These are phyloP conservation scores for Tamandua tetradactyla DNA, from an alignment of 2,797 vertebrate species.

Conservation along the genomic window DNA sequence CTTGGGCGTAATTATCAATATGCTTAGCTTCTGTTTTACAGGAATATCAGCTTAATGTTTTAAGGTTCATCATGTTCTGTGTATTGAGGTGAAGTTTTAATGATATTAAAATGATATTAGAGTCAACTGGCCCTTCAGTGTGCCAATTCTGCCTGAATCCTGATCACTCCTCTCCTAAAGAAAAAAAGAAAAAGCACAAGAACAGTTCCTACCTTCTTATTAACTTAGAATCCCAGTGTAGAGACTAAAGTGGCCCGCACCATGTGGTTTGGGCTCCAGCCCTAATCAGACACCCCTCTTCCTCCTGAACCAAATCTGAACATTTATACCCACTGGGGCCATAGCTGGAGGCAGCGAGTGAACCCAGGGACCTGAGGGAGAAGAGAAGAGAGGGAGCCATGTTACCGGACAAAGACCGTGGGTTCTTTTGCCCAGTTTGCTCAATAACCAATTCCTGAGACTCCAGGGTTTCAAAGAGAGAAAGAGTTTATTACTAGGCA, in stretches of 20 bases:
- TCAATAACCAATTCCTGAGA: no score
- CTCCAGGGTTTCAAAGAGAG: no score
- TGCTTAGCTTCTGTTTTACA: no score
- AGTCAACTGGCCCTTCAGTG: neutral
- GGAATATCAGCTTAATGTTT: neutral
- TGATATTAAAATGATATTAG: no score
- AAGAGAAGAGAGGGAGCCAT: neutral
- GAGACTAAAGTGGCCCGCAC: neutral
- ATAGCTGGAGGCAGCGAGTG: neutral
- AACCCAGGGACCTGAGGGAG: neutral
- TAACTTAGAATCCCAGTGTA: neutral
- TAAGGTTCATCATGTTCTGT: neutral
- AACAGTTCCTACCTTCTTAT: neutral
- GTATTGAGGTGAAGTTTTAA: neutral
- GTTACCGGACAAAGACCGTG: no score
- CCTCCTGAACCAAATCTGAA: neutral
- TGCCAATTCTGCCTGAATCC: neutral
- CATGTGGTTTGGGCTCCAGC: neutral
- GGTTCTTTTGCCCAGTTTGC: no score
- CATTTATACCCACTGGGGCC: neutral
- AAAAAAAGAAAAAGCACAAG: neutral
- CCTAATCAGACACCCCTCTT: neutral
- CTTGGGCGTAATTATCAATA: no score
- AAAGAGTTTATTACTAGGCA: no score
- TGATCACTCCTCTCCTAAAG: neutral